Evolutionary conservation across 2,113 vertebrate species (phyloP).

Genomic region (Cichladusa arquata): DNA sequence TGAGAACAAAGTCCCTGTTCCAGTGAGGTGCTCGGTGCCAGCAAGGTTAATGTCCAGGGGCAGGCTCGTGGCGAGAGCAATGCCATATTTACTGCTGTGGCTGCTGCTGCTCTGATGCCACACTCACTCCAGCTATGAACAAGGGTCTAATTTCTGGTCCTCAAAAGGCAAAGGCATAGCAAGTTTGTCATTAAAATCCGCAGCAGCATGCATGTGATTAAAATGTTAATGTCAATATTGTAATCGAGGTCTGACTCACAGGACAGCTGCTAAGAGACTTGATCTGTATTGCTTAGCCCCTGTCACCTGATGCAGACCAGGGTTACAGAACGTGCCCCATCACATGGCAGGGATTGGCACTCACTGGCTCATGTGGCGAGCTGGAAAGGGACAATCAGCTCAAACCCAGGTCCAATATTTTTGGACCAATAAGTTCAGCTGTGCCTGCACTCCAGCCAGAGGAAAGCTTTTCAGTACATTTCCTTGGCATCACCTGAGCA

Average conservation of each 20-base stretch:
- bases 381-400: neutral
- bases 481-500: neutral
- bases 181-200: conserved; percentile 27
- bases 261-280: conserved; percentile 52
- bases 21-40: neutral
- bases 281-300: conserved; percentile 40
- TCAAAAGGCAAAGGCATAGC: conserved; percentile 5
- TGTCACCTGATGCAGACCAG: conserved; percentile 15
- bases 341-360: neutral
- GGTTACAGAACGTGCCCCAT: conserved; percentile 21
- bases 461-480: neutral
- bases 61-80: neutral
- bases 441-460: rapidly evolving
- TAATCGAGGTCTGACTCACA: conserved; percentile 62
- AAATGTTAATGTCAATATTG: conserved; percentile 65
- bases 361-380: neutral
- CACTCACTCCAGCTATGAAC: neutral
- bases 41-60: conserved; percentile 44
- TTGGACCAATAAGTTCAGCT: neutral
- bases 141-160: neutral
- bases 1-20: conserved; percentile 36
- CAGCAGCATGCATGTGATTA: conserved; percentile 22
- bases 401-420: rapidly evolving
- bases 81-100: neutral
- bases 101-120: neutral